phyloP scores from a whole-genome alignment of 2,888 invertebrate genomes.

The Metalampra italica region DNA sequence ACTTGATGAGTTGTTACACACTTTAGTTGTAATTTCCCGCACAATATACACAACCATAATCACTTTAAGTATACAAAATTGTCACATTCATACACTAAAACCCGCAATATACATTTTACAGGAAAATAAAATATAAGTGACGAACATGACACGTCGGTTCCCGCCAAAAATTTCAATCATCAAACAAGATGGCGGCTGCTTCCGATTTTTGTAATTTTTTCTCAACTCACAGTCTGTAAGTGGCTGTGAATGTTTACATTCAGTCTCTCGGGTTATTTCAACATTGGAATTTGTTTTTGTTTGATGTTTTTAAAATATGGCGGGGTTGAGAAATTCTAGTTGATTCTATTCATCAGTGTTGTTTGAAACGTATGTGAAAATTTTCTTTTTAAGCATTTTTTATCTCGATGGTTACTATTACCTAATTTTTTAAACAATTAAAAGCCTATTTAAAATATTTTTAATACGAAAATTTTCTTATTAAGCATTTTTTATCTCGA shows the following conservation, averaged over 20 bases:
- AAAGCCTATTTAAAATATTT: too few relatives aligned
- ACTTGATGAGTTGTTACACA: too few relatives aligned
- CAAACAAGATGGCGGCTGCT: constrained; percentile 27
- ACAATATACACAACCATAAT: too few relatives aligned
- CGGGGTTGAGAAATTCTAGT: constrained; percentile 6
- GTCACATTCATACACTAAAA: too few relatives aligned
- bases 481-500: neutral
- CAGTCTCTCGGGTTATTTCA: constrained; percentile 28
- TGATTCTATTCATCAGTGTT: neutral
- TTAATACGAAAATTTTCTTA: too few relatives aligned
- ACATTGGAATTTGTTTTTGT: constrained; percentile 29
- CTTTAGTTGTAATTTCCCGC: too few relatives aligned
- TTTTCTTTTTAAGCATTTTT: neutral
- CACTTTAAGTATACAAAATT: too few relatives aligned
- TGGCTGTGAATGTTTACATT: constrained; percentile 38
- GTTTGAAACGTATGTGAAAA: neutral
- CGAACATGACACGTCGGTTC: too few relatives aligned
- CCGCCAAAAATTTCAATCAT: constrained; percentile 8
- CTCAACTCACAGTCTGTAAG: constrained; percentile 27
- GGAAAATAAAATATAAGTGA: too few relatives aligned
- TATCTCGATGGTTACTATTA: too few relatives aligned
- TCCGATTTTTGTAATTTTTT: constrained; percentile 27
- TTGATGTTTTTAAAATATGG: constrained; percentile 40
- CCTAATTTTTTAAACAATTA: too few relatives aligned
- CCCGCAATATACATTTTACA: too few relatives aligned